These are phyloP conservation scores for Menura novaehollandiae DNA, from an alignment of 2,113 vertebrate species.

Conservation along the genomic window DNA sequence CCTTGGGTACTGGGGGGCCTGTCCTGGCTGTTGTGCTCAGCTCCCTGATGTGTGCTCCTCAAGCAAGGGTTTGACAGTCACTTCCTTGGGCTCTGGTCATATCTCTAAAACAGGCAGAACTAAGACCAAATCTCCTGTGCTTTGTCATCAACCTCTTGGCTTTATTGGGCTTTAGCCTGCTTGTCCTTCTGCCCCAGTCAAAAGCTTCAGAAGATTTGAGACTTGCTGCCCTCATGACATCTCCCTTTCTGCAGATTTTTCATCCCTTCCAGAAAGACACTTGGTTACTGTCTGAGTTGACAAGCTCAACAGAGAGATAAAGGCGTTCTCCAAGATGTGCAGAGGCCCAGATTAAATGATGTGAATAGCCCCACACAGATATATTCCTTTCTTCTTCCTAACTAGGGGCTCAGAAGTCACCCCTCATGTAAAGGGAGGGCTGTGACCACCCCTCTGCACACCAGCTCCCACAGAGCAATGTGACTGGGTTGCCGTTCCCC, in stretches of 20 bases:
- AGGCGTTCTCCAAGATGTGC: background rate
- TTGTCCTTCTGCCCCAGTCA: background rate
- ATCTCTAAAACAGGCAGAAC: background rate
- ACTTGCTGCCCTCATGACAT: background rate
- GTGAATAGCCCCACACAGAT: background rate
- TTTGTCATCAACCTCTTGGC: background rate
- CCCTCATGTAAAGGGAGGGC: background rate
- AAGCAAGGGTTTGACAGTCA: background rate
- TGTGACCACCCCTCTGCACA: accelerated
- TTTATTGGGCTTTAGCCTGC: background rate
- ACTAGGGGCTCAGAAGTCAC: background rate
- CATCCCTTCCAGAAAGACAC: background rate
- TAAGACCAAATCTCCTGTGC: background rate
- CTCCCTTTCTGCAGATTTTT: background rate
- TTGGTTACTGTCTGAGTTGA: background rate
- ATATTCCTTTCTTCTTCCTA: background rate
- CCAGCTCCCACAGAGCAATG: background rate
- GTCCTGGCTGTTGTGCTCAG: background rate
- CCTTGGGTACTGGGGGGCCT: accelerated
- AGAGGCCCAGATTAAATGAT: background rate
- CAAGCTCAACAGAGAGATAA: background rate
- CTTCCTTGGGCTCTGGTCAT: background rate
- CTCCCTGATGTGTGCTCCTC: background rate
- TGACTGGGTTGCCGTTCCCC: background rate
- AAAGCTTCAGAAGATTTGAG: background rate